Percentiles rank a stretch among this genome's conserved stretches.
These are phyloP conservation scores for Stratiolaelaps scimitus DNA, from an alignment of 1,140 invertebrate species.

Conservation along the genomic window DNA sequence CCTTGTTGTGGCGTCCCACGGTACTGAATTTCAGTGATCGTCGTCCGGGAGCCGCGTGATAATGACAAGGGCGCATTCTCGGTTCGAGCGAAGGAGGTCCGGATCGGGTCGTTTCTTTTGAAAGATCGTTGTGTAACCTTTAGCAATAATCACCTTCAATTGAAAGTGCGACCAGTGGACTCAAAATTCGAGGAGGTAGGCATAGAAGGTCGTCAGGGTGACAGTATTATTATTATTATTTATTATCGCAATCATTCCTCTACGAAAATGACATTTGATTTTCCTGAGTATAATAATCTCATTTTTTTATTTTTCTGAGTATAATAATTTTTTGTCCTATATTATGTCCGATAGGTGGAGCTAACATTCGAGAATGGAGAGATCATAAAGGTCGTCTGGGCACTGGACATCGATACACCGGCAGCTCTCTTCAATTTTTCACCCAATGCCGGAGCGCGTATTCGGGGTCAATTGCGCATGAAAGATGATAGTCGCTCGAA, in stretches of 20 bases:
- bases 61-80: not conserved
- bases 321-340: not conserved
- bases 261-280: not conserved
- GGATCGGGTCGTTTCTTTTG: slow-evolving; percentile 1
- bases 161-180: slow-evolving; percentile 2
- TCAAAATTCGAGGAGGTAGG: slow-evolving; percentile 3
- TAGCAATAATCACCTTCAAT: not conserved
- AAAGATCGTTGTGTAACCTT: slow-evolving; percentile 7
- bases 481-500: not conserved
- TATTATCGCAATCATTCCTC: not conserved
- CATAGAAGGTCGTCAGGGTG: not conserved
- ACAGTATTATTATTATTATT: not conserved
- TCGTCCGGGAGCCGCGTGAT: not conserved
- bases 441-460: slow-evolving; percentile 13
- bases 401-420: not conserved
- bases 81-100: not conserved
- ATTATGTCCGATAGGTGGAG: not conserved
- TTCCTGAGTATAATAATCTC: not conserved
- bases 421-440: slow-evolving; percentile 6
- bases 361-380: not conserved
- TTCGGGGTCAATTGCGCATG: not conserved
- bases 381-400: slow-evolving; percentile 15
- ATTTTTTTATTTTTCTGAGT: not conserved
- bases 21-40: not conserved
- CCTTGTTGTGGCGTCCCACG: not conserved